Conservation (phyloP, 1,140 invertebrate species). For the Drosophila navojoa region DNA sequence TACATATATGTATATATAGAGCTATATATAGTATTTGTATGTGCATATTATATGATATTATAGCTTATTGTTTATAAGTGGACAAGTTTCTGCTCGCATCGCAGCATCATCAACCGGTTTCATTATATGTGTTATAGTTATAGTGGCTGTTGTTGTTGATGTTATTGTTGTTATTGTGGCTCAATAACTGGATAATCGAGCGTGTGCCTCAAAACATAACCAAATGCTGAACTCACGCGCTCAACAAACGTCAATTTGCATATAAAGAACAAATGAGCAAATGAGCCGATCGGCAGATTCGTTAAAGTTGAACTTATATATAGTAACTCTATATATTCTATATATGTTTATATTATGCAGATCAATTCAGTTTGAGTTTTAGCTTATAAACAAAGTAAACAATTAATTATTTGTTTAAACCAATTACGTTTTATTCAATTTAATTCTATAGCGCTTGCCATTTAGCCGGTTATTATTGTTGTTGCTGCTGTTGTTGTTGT, state of each 20-base stretch:
- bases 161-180: conserved; percentile 4
- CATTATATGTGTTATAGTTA: conserved; percentile 17
- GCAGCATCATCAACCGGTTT: conserved; percentile 50
- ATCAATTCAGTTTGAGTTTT: conserved; percentile 23
- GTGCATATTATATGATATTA: conserved; percentile 3
- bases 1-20: not conserved
- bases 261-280: conserved; percentile 33
- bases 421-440: conserved; percentile 48
- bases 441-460: conserved; percentile 60
- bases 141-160: conserved; percentile 3
- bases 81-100: conserved; percentile 16
- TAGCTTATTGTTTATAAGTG: not conserved
- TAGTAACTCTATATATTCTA: no score
- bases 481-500: conserved; percentile 14
- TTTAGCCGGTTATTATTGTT: conserved; percentile 65
- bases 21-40: not conserved
- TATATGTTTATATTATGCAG: conserved; percentile 13
- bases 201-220: conserved; percentile 59
- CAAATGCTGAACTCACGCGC: conserved; percentile 33
- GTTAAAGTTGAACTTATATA: not conserved
- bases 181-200: conserved; percentile 39
- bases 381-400: conserved; percentile 26
- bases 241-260: conserved; percentile 44
- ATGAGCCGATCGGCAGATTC: conserved; percentile 5
- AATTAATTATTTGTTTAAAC: conserved; percentile 38